Evolutionary conservation across 2,797 vertebrate species (phyloP), one percentile per base, ranked within the genome.

Genomic region (Dallia pectoralis): DNA sequence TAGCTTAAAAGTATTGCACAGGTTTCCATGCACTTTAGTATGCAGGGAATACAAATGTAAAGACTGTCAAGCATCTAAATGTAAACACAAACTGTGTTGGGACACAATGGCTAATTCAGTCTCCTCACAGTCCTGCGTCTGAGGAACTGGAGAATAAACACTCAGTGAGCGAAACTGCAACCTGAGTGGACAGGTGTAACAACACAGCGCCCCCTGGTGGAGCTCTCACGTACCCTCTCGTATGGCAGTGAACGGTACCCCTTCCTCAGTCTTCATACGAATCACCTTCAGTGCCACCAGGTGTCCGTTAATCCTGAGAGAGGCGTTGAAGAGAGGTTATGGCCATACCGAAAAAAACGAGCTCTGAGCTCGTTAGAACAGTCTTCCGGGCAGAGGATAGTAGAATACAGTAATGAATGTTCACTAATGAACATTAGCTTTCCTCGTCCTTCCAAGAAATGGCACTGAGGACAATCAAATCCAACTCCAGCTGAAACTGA

Each of bases 241-340:
- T 80, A 98, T 96, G 71, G 95, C 94, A 0, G 95, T 97, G 85
- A 97, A 97, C 0, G 95, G 95, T 33, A 95, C 84, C 0, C 95
- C 96, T 75, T 98, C 95, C 77, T 98, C 95, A 0, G 87, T 88
- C 78, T 96, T 94, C 92, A 95, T 93, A 0, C 85, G 92, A 73
- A 96, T 96, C 79, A 94, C 95, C 86, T 98, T 98, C 79, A 99
- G 85, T 12, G 93, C 95, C 78, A 98, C 95, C 71, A 98, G 79
- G 81, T 96, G 94, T 5, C 95, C 93, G 0, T 95, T 97, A 81
- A 97, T 97, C 87, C 96, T 97, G 77, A 48, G 78, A 79, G 33
- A 78, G 73, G 15, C 74, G 61, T 32, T 0, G 0, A 70, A 74
- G 70, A 66, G 32, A 47, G 40, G 79, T 19, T n/a, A 19, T 32